phyloP scores from a whole-genome alignment of 2,888 invertebrate species.

The Eulithis prunata region DNA sequence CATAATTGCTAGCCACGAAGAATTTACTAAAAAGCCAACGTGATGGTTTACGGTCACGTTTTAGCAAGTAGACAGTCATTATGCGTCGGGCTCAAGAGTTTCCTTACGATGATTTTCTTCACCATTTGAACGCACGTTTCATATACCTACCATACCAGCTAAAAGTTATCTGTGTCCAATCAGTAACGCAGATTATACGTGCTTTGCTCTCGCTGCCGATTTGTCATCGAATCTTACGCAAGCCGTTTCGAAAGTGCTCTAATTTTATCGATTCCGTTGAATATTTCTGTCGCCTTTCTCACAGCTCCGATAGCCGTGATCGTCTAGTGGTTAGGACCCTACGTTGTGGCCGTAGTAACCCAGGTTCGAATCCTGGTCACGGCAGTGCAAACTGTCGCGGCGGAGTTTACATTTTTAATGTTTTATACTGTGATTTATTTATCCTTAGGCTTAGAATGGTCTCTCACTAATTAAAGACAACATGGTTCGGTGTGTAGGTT shows the following conservation, averaged over 20 bases:
- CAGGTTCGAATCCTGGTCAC: slow-evolving; percentile 86
- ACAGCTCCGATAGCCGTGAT: slow-evolving; percentile 71
- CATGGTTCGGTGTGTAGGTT: no score
- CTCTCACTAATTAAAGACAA: no score
- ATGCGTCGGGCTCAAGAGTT: no score
- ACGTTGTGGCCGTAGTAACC: slow-evolving; percentile 92
- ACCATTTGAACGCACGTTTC: no score
- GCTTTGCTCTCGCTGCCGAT: slow-evolving; percentile 20
- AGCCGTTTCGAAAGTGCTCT: slow-evolving; percentile 45
- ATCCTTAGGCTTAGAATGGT: no score
- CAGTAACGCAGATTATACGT: slow-evolving; percentile 15
- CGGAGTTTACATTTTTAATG: slow-evolving; percentile 40
- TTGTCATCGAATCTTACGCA: slow-evolving; percentile 41
- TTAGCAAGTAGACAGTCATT: no score
- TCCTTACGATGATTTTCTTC: no score
- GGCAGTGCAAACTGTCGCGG: slow-evolving; percentile 51
- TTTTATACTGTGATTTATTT: not conserved
- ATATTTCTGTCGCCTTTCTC: slow-evolving; percentile 20
- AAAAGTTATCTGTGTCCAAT: slow-evolving; percentile 2
- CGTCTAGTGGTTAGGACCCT: slow-evolving; percentile 91
- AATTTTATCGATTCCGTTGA: slow-evolving; percentile 29
- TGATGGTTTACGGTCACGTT: no score
- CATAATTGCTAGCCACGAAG: no score
- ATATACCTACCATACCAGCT: no score
- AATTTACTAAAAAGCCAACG: no score